A percentile compares a stretch with the other conserved stretches of the same genome.
These are phyloP conservation scores for Herpetotheres cachinnans DNA, from an alignment of 2,113 vertebrate species.

Conservation along the genomic window DNA sequence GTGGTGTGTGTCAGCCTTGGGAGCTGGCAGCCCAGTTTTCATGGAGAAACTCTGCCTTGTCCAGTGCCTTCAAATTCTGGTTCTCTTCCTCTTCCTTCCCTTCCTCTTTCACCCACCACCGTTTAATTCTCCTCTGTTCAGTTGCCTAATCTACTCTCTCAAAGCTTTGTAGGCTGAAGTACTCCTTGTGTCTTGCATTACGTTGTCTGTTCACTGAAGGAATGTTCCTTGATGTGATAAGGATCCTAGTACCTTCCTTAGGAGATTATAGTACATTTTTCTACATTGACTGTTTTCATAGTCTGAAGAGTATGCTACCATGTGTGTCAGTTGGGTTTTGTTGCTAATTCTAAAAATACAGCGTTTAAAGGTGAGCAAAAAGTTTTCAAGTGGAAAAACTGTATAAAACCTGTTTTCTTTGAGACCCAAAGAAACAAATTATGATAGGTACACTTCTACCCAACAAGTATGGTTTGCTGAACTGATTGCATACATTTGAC, in stretches of 20 bases:
- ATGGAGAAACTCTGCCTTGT: neutral
- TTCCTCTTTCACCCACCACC: neutral
- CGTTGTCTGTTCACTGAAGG: neutral
- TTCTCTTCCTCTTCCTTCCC: too few species aligned
- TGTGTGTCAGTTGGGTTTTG: neutral
- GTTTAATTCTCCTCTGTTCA: neutral
- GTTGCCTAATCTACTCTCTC: neutral
- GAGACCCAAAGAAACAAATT: neutral
- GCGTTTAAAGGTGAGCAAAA: neutral
- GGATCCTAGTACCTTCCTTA: neutral
- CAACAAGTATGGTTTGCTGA: neutral
- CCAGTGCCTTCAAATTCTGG: neutral
- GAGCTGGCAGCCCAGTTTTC: neutral
- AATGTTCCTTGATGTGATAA: neutral
- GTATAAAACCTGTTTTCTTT: neutral
- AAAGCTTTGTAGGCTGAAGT: neutral
- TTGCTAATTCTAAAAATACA: neutral
- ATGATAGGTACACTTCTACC: neutral
- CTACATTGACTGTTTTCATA: neutral
- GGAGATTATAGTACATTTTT: rapidly evolving
- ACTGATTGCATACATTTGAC: neutral
- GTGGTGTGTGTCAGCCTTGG: neutral
- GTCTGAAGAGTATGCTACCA: neutral
- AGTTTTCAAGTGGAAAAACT: neutral
- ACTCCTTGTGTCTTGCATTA: neutral